phyloP scores from a whole-genome alignment of 2,113 vertebrate genomes.

The Nibea albiflora region DNA sequence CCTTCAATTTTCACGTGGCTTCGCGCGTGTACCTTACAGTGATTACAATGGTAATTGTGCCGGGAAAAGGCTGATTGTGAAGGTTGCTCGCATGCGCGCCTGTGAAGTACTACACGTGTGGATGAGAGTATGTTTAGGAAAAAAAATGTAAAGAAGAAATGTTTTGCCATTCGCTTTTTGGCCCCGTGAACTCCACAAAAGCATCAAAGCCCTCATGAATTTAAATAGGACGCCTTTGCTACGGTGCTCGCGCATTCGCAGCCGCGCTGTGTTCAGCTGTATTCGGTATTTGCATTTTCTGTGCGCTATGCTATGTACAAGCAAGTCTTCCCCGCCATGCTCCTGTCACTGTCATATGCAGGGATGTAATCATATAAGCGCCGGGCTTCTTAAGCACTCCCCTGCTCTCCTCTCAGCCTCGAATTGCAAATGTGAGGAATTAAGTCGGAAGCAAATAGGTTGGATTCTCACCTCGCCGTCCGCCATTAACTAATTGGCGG shows the following conservation, averaged over 20 bases:
- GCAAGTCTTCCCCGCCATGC: neutral
- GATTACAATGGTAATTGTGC: neutral
- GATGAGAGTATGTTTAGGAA: neutral
- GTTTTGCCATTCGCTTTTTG: conserved; percentile 28
- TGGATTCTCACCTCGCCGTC: conserved; percentile 47
- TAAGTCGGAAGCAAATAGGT: conserved; percentile 60
- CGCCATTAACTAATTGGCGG: conserved; percentile 75
- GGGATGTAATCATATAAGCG: conserved; percentile 39
- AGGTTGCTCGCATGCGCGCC: neutral
- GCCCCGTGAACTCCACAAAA: conserved; percentile 42
- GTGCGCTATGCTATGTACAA: neutral
- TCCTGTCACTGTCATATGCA: conserved; percentile 39
- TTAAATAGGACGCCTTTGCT: conserved; percentile 41
- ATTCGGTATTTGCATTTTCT: neutral
- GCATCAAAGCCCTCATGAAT: conserved; percentile 43
- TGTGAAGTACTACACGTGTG: neutral
- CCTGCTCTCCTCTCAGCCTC: conserved; percentile 24
- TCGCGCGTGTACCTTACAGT: neutral
- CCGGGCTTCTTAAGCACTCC: conserved; percentile 60
- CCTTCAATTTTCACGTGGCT: conserved; percentile 22
- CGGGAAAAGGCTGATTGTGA: neutral
- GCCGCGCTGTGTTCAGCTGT: conserved; percentile 11
- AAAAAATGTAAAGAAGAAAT: conserved; percentile 12
- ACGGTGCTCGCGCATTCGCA: conserved; percentile 35
- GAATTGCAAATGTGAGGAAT: conserved; percentile 60